Conservation (phyloP, 2,797 vertebrate species). For the Galago senegalensis region DNA sequence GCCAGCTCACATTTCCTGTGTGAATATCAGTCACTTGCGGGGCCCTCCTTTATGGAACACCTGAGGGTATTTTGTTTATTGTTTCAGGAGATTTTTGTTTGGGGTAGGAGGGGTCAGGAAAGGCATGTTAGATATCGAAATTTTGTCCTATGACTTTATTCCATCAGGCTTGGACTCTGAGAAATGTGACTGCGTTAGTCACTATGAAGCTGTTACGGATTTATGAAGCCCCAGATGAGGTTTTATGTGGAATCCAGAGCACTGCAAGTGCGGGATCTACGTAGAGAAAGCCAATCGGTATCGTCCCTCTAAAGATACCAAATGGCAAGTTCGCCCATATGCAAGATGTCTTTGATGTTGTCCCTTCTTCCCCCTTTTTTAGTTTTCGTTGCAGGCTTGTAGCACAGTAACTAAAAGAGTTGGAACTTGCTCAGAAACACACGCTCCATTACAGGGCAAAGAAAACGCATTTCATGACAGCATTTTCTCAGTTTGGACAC, state of each 20-base stretch:
- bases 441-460: neutral
- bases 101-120: neutral
- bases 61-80: neutral
- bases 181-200: neutral
- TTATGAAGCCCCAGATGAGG: neutral
- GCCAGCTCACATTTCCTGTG: neutral
- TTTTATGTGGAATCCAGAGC: neutral
- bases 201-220: neutral
- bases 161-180: neutral
- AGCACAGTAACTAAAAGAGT: neutral
- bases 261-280: neutral
- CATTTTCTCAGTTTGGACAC: neutral
- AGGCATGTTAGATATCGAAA: constrained; percentile 27
- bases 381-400: neutral
- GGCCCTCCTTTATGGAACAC: neutral
- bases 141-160: neutral
- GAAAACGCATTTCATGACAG: neutral
- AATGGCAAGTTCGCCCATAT: neutral
- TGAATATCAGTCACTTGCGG: neutral
- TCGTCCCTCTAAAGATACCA: neutral
- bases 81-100: neutral
- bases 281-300: neutral
- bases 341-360: neutral
- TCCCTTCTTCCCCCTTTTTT: neutral
- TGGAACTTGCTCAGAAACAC: neutral